Conservation (phyloP, 2,888 invertebrate species). For the Cryptocheilus praepositus region DNA sequence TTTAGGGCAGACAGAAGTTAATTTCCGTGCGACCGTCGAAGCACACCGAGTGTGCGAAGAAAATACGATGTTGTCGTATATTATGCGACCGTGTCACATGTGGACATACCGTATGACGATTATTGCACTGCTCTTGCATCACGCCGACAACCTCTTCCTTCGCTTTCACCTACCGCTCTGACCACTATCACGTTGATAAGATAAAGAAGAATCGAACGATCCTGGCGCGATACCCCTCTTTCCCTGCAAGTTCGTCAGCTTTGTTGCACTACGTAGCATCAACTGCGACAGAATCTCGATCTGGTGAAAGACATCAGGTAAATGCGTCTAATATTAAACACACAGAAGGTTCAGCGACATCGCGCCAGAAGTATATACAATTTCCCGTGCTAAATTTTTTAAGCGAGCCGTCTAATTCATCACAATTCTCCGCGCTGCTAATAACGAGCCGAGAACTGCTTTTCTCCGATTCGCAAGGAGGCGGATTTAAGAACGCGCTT, state of each 20-base stretch:
- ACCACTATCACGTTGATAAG: conserved; percentile 26
- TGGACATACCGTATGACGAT: background rate
- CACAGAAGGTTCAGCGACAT: too few relatives aligned
- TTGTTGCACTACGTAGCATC: too few relatives aligned
- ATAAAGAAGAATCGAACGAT: conserved; percentile 24
- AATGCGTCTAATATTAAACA: too few relatives aligned
- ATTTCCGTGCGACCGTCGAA: background rate
- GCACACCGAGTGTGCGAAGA: background rate
- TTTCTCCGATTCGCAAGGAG: conserved; percentile 1
- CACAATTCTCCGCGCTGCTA: background rate
- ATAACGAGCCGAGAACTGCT: background rate
- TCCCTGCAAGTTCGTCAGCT: too few relatives aligned
- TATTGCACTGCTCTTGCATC: conserved; percentile 24
- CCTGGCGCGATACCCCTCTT: background rate
- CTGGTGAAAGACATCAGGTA: too few relatives aligned
- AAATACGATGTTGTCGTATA: background rate
- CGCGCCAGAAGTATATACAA: too few relatives aligned
- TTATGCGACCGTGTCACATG: background rate
- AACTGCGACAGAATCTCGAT: too few relatives aligned
- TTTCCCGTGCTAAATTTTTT: too few relatives aligned
- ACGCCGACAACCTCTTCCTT: conserved; percentile 11
- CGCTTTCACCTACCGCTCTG: background rate
- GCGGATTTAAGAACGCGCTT: background rate
- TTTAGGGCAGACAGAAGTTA: too few relatives aligned
- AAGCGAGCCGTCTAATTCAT: too few relatives aligned